Percentiles rank a stretch among this genome's conserved stretches.
phyloP scores from a whole-genome alignment of 1,140 invertebrate genomes.

The Drosophila nasuta region DNA sequence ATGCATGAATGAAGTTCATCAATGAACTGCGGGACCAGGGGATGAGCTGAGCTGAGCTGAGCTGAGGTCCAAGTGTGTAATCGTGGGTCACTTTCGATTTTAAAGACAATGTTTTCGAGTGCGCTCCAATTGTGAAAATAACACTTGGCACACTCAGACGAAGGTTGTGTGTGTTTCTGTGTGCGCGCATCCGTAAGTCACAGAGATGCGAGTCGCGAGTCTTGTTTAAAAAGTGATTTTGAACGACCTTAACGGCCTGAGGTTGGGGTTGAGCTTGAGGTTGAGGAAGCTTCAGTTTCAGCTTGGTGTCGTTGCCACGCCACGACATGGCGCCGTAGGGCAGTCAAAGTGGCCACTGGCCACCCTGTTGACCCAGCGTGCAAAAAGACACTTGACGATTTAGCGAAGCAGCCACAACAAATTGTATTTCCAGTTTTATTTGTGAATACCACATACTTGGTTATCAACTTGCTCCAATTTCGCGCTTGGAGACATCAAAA shows the following conservation, averaged over 20 bases:
- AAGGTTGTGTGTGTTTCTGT: slow-evolving; percentile 65
- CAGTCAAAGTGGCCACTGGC: slow-evolving; percentile 11
- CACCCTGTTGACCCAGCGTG: slow-evolving; percentile 37
- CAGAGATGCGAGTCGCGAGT: neutral
- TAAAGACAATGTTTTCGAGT: slow-evolving; percentile 61
- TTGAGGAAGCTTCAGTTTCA: slow-evolving; percentile 22
- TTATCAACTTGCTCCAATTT: slow-evolving; percentile 60
- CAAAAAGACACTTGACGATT: slow-evolving; percentile 38
- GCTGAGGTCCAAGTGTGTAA: slow-evolving; percentile 54
- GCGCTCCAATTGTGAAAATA: slow-evolving; percentile 81
- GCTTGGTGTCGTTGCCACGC: slow-evolving; percentile 45
- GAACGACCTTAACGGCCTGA: slow-evolving; percentile 23
- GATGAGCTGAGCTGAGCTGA: slow-evolving; percentile 1
- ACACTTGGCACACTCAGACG: slow-evolving; percentile 73
- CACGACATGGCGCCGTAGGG: slow-evolving; percentile 2
- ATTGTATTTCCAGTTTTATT: slow-evolving; percentile 46
- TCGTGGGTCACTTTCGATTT: slow-evolving; percentile 82
- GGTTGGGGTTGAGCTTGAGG: slow-evolving; percentile 16
- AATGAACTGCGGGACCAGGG: slow-evolving; percentile 43
- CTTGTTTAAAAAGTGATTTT: slow-evolving; percentile 15
- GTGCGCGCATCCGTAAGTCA: slow-evolving; percentile 50
- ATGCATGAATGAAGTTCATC: slow-evolving; percentile 71
- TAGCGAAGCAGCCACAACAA: slow-evolving; percentile 17
- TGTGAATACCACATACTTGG: neutral
- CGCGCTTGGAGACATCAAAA: slow-evolving; percentile 57